Evolutionary conservation across 2,113 vertebrate species (phyloP).

Genomic region (Eira barbara): DNA sequence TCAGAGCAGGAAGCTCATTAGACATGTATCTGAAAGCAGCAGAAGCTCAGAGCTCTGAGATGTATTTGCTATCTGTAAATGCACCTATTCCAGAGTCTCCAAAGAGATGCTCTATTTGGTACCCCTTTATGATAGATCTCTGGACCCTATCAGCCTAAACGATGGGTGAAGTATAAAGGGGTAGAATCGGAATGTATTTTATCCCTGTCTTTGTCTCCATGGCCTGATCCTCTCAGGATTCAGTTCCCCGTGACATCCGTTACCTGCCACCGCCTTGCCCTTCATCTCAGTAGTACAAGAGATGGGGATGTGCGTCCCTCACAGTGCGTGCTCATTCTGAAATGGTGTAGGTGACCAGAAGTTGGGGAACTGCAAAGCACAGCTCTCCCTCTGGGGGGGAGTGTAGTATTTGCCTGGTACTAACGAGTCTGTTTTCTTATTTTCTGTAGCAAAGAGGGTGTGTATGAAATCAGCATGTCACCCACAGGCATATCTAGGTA

Average conservation of each 20-base stretch:
- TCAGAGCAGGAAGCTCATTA: neutral
- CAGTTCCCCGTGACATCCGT: neutral
- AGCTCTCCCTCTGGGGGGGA: neutral
- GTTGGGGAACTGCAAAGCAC: neutral
- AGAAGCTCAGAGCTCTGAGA: neutral
- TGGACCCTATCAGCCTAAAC: neutral
- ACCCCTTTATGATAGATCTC: neutral
- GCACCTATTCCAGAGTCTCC: neutral
- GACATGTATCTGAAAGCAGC: neutral
- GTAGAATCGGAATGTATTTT: neutral
- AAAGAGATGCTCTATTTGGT: neutral
- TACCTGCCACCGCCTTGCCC: rapidly evolving
- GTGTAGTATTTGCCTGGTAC: neutral
- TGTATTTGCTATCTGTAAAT: neutral
- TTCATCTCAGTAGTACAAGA: neutral
- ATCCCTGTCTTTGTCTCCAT: neutral
- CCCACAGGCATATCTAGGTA: constrained; percentile 92
- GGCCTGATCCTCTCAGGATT: neutral
- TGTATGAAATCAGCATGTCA: constrained; percentile 90
- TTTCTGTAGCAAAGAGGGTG: constrained; percentile 85
- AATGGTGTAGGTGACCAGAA: neutral
- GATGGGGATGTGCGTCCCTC: neutral
- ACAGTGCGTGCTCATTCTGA: rapidly evolving
- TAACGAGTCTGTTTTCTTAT: constrained; percentile 55
- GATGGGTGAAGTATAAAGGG: neutral